Evolutionary conservation across 2,888 invertebrate genomes (phyloP).

Genomic region (Phortica magna): DNA sequence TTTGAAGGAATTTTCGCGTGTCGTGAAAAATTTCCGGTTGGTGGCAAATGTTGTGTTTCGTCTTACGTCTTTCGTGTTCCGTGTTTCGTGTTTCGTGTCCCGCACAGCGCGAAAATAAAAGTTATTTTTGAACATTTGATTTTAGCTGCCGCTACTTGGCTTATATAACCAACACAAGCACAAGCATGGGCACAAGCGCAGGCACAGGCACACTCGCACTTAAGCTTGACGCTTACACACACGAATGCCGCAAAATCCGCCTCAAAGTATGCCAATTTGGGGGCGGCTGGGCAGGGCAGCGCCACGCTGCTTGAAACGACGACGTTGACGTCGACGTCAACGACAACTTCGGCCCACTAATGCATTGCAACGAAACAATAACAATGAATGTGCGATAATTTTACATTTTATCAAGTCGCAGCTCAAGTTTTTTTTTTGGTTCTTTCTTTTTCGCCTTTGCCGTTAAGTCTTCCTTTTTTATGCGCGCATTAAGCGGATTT

Average conservation of each 20-base stretch:
- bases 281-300: background rate
- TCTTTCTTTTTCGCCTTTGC: background rate
- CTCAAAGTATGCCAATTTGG: background rate
- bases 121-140: slow-evolving; percentile 22
- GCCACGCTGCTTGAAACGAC: background rate
- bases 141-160: background rate
- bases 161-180: background rate
- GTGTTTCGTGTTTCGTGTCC: background rate
- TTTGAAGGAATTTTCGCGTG: background rate
- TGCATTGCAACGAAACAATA: slow-evolving; percentile 58
- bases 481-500: slow-evolving; percentile 70
- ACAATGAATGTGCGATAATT: slow-evolving; percentile 71
- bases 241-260: background rate
- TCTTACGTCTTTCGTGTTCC: background rate
- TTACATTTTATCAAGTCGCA: slow-evolving; percentile 68
- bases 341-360: background rate
- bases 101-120: slow-evolving; percentile 21
- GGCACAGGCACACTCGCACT: background rate
- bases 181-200: background rate
- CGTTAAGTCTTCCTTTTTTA: slow-evolving; percentile 54
- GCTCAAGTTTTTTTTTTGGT: background rate
- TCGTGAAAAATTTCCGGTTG: slow-evolving; percentile 2
- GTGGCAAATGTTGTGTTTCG: too few species aligned
- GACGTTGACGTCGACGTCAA: background rate
- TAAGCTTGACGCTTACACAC: background rate